These are phyloP conservation scores for Cabera pusaria DNA, from an alignment of 2,888 invertebrate genomes.

Conservation along the genomic window DNA sequence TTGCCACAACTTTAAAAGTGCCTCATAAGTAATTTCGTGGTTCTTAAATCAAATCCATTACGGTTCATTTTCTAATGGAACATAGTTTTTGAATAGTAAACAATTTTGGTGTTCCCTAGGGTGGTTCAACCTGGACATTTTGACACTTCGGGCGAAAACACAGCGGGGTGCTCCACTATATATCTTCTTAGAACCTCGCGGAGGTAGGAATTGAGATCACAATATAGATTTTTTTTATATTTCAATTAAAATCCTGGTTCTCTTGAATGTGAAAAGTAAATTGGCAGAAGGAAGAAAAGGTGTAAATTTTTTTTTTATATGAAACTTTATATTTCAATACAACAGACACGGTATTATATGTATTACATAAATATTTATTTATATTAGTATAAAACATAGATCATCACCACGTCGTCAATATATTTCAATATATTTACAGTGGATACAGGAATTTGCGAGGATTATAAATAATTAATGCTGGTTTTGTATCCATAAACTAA, in stretches of 20 bases:
- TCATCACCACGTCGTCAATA: too few relatives aligned
- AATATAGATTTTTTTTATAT: constrained; percentile 58
- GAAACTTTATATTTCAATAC: too few relatives aligned
- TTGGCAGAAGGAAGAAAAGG: too few relatives aligned
- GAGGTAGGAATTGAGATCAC: constrained; percentile 68
- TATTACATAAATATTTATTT: too few relatives aligned
- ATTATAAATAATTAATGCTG: too few relatives aligned
- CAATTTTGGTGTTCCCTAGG: constrained; percentile 36
- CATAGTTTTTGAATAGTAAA: constrained; percentile 3
- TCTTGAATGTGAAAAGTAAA: constrained; percentile 9
- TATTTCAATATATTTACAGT: too few relatives aligned
- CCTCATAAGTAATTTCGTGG: too few relatives aligned
- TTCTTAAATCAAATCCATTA: constrained; percentile 4
- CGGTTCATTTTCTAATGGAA: constrained; percentile 7
- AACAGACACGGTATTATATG: too few relatives aligned
- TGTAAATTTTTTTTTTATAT: too few relatives aligned
- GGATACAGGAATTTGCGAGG: too few relatives aligned
- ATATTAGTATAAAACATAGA: too few relatives aligned
- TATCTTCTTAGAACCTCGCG: constrained; percentile 72
- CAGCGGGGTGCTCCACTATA: constrained; percentile 71
- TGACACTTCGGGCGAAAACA: constrained; percentile 78
- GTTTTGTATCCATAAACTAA: too few relatives aligned
- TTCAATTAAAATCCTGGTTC: constrained; percentile 52
- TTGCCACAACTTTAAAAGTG: not conserved
- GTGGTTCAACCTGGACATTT: constrained; percentile 72